These are phyloP conservation scores for Parotocinclus haroldoi DNA, from an alignment of 2,797 vertebrate species.

Conservation along the genomic window DNA sequence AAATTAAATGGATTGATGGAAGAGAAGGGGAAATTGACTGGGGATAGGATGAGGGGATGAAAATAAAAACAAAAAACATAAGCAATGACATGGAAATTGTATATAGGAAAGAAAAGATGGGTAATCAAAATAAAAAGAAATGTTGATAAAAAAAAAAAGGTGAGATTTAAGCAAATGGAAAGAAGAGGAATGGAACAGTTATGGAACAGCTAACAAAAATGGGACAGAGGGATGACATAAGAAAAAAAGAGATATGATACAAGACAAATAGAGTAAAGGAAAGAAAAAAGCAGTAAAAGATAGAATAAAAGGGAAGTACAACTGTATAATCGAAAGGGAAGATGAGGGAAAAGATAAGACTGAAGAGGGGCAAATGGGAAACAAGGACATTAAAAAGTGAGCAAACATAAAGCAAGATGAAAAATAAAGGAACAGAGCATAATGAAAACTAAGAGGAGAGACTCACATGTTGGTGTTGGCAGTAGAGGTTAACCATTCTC, in stretches of 20 bases:
- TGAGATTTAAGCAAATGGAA: neutral
- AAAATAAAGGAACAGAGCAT: neutral
- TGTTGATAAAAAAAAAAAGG: no score
- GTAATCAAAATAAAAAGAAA: no score
- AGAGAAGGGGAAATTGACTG: neutral
- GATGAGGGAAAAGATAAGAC: neutral
- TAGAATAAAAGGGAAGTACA: neutral
- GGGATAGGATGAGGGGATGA: neutral
- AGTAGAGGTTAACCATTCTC: conserved; percentile 97
- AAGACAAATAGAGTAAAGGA: neutral
- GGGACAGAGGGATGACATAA: neutral
- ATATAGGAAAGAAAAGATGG: neutral
- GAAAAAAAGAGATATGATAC: neutral
- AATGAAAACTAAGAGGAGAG: no score
- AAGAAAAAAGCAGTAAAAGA: neutral
- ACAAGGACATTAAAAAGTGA: neutral
- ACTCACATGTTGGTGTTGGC: conserved; percentile 80
- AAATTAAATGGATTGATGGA: neutral
- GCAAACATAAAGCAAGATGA: neutral
- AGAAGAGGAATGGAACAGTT: neutral
- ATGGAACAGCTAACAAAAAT: no score
- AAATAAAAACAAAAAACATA: neutral
- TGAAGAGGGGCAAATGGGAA: neutral
- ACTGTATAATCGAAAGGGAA: no score
- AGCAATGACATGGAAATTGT: no score